Evolutionary conservation across 2,888 invertebrate genomes (phyloP), one percentile per base, ranked within the genome.

Genomic region (Hylaea fasciaria): DNA sequence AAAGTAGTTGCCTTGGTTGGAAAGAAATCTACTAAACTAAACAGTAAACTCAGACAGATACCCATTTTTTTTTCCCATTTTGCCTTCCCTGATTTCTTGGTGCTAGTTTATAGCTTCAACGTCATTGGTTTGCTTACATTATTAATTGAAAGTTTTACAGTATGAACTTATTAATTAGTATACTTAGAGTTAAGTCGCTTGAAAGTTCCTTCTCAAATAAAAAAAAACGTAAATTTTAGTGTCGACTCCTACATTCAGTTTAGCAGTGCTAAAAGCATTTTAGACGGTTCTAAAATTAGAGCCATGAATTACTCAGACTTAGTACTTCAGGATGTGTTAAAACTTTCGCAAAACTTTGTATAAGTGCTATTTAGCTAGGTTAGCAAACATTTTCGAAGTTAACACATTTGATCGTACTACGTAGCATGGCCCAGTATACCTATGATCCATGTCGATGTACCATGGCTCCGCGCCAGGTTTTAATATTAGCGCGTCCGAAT

Each of bases 391-490:
- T 13, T 53, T 47, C 12, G 7, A 29, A 45, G 29, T 50, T 46
- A 54, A 32, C 32, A 22, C 50, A 43, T 48, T 32, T 17, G 53
- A 22, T 44, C 11, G 10, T 57, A 50, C 44, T 14, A 54, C 40
- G 35, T 43, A 43, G 45, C 49, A 50, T 47, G 43, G 28, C 54
- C 61, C 58, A 59, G 66, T 69, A 70, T 63, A 44, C 55, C 69
- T 74, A 81, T 82, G 80, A 82, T 83, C 82, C 81, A 80, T 76
- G 76, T 78, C 75, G 74, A 72, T 68, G 71, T 61, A 44, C 57
- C 54, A 70, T 89, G 89, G 90, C 86, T 68, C 57, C 55, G 62
- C 78, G 89, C 91, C 91, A 91, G 91, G 86, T 77, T 84, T 86
- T 89, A 89, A 88, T 89, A 89, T 89, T 86, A 89, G 89, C 87